Percentiles rank a stretch among this genome's conserved stretches.
Conservation (phyloP, 2,888 invertebrate genomes). For the Chorisops tibialis region DNA sequence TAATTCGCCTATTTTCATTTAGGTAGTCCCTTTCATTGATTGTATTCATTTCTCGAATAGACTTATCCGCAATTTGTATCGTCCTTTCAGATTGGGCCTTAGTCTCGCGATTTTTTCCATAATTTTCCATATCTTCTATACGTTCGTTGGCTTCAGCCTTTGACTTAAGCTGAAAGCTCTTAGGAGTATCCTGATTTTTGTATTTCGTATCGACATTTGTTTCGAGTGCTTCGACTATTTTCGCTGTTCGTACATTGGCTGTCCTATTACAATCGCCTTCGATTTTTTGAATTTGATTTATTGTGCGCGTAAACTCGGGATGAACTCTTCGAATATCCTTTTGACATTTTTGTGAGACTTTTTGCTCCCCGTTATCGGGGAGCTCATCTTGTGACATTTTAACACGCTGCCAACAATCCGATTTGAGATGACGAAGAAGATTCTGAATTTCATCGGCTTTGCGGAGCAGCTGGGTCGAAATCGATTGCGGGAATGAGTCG, state of each 20-base stretch:
- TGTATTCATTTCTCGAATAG: conserved; percentile 6
- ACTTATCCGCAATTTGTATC: neutral
- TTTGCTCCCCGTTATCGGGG: neutral
- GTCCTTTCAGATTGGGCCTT: neutral
- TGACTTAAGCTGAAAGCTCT: neutral
- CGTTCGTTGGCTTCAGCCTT: neutral
- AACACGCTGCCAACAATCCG: neutral
- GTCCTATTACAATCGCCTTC: neutral
- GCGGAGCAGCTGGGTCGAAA: neutral
- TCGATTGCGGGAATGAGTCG: neutral
- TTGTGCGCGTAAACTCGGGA: conserved; percentile 11
- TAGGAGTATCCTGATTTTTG: neutral
- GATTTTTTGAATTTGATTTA: conserved; percentile 9
- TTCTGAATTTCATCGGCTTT: conserved; percentile 11
- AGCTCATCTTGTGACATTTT: neutral
- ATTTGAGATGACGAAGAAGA: neutral
- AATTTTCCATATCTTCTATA: neutral
- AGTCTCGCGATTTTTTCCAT: neutral
- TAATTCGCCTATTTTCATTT: neutral
- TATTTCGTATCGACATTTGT: conserved; percentile 7
- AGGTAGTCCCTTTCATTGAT: neutral
- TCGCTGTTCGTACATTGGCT: neutral
- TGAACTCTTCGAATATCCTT: conserved; percentile 1
- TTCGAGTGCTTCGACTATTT: conserved; percentile 4
- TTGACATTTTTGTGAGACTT: conserved; percentile 6